Conservation (phyloP, 2,797 vertebrate genomes). For the Anabacerthia variegaticeps region DNA sequence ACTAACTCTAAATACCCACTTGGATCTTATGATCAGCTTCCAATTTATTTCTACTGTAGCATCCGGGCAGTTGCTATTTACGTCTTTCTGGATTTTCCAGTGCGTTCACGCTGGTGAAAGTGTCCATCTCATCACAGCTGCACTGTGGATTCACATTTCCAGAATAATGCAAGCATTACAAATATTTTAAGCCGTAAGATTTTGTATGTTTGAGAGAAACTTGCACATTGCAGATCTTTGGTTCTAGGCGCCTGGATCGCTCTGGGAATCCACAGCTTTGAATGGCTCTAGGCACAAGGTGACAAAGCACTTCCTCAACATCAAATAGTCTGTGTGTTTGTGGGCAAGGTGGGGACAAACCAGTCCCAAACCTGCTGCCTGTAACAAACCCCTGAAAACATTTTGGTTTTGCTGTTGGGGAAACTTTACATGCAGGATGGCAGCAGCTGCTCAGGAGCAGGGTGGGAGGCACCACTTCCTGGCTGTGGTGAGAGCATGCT, state of each 20-base stretch:
- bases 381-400: not conserved
- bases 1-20: slow-evolving; percentile 55
- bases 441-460: not conserved
- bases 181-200: not conserved
- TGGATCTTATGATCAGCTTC: slow-evolving; percentile 52
- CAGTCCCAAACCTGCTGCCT: not conserved
- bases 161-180: not conserved
- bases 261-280: not conserved
- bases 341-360: not conserved
- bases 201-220: not conserved
- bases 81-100: not conserved
- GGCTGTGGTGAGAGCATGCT: fast-evolving
- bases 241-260: not conserved
- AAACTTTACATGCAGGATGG: not conserved
- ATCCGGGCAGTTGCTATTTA: slow-evolving; percentile 51
- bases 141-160: not conserved
- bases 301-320: not conserved
- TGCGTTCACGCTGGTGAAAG: not conserved
- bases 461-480: not conserved
- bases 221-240: not conserved
- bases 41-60: slow-evolving; percentile 58
- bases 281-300: not conserved
- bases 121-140: slow-evolving; percentile 1
- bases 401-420: not conserved
- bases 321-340: not conserved